Evolutionary conservation across 2,113 vertebrate genomes (phyloP).

Genomic region (Tragelaphus buxtoni): DNA sequence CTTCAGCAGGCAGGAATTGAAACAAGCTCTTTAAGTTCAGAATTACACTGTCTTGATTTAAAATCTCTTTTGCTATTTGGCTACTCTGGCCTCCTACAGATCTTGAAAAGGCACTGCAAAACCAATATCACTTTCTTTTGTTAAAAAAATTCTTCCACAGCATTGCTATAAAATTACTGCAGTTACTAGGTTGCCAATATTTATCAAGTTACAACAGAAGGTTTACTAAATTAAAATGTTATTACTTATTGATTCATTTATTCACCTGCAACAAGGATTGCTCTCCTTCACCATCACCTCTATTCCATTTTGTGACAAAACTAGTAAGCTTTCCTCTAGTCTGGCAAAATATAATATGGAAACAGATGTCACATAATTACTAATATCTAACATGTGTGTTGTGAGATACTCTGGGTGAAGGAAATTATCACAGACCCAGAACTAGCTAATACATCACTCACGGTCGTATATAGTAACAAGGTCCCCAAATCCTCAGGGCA

Average conservation of each 20-base stretch:
- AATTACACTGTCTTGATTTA: slow-evolving; percentile 12
- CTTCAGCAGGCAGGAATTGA: neutral
- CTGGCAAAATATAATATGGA: neutral
- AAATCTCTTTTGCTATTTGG: slow-evolving; percentile 2
- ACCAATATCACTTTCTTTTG: neutral
- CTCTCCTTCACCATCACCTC: neutral
- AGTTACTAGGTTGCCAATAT: neutral
- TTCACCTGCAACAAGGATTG: neutral
- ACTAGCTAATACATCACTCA: neutral
- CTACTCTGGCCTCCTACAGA: neutral
- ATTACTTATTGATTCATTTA: neutral
- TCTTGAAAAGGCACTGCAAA: neutral
- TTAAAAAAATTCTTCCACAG: neutral
- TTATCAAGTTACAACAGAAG: slow-evolving; percentile 17
- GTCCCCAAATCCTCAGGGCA: neutral
- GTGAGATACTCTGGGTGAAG: neutral
- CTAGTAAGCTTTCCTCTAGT: slow-evolving; percentile 7
- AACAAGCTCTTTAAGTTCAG: slow-evolving; percentile 13
- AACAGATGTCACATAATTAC: slow-evolving; percentile 10
- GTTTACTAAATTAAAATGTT: neutral
- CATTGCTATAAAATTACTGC: neutral
- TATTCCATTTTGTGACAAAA: slow-evolving; percentile 1
- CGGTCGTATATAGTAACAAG: neutral
- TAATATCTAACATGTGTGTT: neutral
- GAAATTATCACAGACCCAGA: neutral